Base-by-base conservation (phyloP, 2,888 invertebrate genomes). In the Limnephilus marmoratus region DNA sequence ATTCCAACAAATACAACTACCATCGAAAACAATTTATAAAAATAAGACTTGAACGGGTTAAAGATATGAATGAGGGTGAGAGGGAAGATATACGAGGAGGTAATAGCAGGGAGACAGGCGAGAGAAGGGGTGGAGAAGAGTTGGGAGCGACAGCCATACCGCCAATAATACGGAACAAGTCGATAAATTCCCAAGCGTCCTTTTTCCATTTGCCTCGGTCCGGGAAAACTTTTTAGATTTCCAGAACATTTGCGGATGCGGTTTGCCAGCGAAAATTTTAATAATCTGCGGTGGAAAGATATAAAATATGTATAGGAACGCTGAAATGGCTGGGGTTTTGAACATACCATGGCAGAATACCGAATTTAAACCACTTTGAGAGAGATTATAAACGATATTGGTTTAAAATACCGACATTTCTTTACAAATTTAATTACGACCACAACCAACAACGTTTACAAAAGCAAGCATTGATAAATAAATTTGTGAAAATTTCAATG, bases 161-260 rank as follows among this genome's bases (percentile, higher is more conserved):
- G 91, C 91, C 92, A 92, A 92, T 92, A 92, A 92, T 90, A 91
- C 91, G 90, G 92, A 90, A 92, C 92, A 91, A 92, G 91, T 91
- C 90, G 92, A 92, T 92, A 92, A 92, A 92, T 92, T 91, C 92
- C 90, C 86, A 81, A 86, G 89, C 91, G 92, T 91, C 90, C 87
- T 49, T 90, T 90, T 90, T 90, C 82, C 90, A 90, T 90, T 49
- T 49, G 90, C 90, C 82, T 37, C 88, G 90, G 45, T 29, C 31
- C 45, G 81, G 82, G 80, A 31, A 82, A 82, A 90, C 81, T 82
- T 90, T 90, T 82, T 45, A 82, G 82, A 89, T 89, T 89, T 89
- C 80, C 88, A 37, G 88, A 80, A 89, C 88, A 89, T 89, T 89
- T 68, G 88, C 80, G 88, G 80, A 89, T 80, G 88, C 49, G 88